A percentile compares a stretch with the other conserved stretches of the same genome.
phyloP scores from a whole-genome alignment of 1,140 invertebrate species.

The Steinernema feltiae region DNA sequence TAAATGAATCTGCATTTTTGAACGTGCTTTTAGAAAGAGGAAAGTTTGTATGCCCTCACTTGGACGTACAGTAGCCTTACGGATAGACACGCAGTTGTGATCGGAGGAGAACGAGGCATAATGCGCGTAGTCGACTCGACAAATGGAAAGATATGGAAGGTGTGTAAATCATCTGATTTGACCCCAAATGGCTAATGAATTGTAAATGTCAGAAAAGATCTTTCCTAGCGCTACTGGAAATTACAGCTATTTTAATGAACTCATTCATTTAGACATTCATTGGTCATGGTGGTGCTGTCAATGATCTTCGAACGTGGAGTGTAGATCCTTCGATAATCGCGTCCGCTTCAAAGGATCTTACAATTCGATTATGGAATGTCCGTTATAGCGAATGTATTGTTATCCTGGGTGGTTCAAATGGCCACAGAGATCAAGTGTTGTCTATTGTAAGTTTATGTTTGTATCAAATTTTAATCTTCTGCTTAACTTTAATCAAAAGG shows the following conservation, averaged over 20 bases:
- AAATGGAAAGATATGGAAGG: not conserved
- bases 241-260: too few relatives aligned
- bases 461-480: not conserved
- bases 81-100: not conserved
- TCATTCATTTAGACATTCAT: not conserved
- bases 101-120: not conserved
- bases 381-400: not conserved
- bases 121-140: not conserved
- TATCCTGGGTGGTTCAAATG: not conserved
- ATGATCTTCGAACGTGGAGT: not conserved
- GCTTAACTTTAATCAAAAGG: not conserved
- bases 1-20: not conserved
- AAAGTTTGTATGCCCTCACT: not conserved
- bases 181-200: too few relatives aligned
- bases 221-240: too few relatives aligned
- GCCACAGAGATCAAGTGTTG: not conserved
- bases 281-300: not conserved
- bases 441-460: not conserved
- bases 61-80: not conserved
- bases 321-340: not conserved
- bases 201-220: too few relatives aligned
- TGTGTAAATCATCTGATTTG: too few relatives aligned
- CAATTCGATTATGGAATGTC: not conserved
- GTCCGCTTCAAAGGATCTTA: not conserved
- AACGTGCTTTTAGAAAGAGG: not conserved